Conservation (phyloP, 1,140 invertebrate genomes). For the Aphidius ervi region DNA sequence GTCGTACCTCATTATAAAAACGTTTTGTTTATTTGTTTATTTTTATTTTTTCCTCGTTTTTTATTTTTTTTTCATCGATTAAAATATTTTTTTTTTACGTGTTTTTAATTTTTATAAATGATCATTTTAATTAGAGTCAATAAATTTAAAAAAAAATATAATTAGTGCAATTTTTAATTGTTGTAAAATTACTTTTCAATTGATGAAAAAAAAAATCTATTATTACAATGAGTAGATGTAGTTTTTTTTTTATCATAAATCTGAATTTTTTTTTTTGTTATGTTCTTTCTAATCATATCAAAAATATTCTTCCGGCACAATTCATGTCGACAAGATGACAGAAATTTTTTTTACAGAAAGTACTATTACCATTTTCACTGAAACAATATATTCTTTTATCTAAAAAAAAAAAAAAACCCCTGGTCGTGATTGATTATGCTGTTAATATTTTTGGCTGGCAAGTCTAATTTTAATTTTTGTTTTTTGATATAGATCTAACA, state of each 20-base stretch:
- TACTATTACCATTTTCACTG: slow-evolving; percentile 3
- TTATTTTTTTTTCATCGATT: slow-evolving; percentile 5
- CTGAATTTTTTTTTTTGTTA: too few species aligned
- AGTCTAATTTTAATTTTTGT: not conserved
- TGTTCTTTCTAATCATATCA: too few species aligned
- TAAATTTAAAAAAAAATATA: not conserved
- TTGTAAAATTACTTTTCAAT: too few species aligned
- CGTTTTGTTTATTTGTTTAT: too few species aligned
- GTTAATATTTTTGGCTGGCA: slow-evolving; percentile 43
- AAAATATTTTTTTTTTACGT: slow-evolving; percentile 1
- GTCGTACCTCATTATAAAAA: too few species aligned
- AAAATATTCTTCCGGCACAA: not conserved
- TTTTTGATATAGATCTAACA: not conserved
- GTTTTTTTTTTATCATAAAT: too few species aligned
- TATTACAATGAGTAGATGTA: too few species aligned
- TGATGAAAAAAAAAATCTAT: too few species aligned
- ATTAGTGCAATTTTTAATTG: too few species aligned
- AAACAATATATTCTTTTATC: slow-evolving; percentile 9
- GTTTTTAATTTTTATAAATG: not conserved
- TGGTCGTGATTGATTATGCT: slow-evolving; percentile 50
- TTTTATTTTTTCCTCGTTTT: not conserved
- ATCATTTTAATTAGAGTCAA: not conserved
- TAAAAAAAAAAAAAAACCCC: slow-evolving; percentile 14
- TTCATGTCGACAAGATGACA: slow-evolving; percentile 15
- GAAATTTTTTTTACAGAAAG: slow-evolving; percentile 17